Conservation (phyloP, 2,888 invertebrate genomes). For the Carabus problematicus region DNA sequence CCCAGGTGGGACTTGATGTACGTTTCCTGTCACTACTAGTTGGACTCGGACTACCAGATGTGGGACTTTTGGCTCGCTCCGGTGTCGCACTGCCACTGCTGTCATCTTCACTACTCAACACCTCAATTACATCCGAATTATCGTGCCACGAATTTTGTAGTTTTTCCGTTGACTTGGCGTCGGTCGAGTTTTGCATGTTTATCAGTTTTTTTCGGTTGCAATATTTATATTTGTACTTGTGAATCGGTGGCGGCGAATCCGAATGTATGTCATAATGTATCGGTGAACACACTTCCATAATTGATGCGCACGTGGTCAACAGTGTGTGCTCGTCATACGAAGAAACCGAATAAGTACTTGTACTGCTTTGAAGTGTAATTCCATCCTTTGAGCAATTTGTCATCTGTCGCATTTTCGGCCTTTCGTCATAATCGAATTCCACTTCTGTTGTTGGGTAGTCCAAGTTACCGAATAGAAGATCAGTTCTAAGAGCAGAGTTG, state of each 20-base stretch:
- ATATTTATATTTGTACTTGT: conserved; percentile 59
- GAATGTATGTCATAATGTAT: conserved; percentile 55
- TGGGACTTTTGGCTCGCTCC: conserved; percentile 28
- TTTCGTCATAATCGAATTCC: conserved; percentile 51
- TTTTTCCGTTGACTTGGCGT: conserved; percentile 25
- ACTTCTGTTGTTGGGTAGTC: conserved; percentile 54
- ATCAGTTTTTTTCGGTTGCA: conserved; percentile 55
- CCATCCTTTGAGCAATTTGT: conserved; percentile 49
- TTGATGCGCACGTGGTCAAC: conserved; percentile 56
- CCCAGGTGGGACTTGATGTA: conserved; percentile 35
- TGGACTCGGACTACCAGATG: conserved; percentile 28
- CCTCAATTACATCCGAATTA: conserved; percentile 31
- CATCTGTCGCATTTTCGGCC: conserved; percentile 51
- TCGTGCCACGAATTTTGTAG: conserved; percentile 26
- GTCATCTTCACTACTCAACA: conserved; percentile 34
- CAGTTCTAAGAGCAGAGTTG: conserved; percentile 54
- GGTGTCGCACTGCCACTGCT: conserved; percentile 25
- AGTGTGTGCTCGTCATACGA: conserved; percentile 57
- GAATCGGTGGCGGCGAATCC: conserved; percentile 51
- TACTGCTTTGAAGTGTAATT: conserved; percentile 50
- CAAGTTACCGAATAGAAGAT: conserved; percentile 57
- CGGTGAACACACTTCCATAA: conserved; percentile 59
- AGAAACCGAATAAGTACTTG: conserved; percentile 51
- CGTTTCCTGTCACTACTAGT: conserved; percentile 29
- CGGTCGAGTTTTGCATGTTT: conserved; percentile 15